Base-by-base conservation (phyloP, 2,113 vertebrate species). In the Epinephelus lanceolatus region DNA sequence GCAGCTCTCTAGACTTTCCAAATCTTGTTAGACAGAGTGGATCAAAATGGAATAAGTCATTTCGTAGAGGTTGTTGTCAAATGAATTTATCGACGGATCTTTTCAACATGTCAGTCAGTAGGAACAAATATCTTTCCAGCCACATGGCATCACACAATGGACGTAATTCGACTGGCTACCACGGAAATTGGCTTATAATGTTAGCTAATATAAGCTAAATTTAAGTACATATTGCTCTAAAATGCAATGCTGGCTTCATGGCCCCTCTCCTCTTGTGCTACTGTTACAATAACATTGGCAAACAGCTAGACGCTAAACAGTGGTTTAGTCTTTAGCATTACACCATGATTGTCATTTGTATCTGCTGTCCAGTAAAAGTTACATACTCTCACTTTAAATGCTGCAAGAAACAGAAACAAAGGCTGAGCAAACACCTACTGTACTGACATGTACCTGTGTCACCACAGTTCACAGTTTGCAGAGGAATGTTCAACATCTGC, bases 401-500 rank as follows among this genome's bases (percentile, higher is more conserved):
- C 27, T 25, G 56, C 30, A 49, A 49, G 25, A 59, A 47, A 7
- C 25, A 8, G 30, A 11, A 55, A n/a, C 18, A 78, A 72, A 11
- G 17, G 5, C 7, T 6, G 23, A 11, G 17, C 9, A 40, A 67
- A 65, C 7, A 56, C 45, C 10, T 25, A 14, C 49, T n/a, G 17
- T 33, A 7, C 23, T 27, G n/a, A 52, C 19, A 42, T 67, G 57
- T 63, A 74, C 37, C 80, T 70, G 33, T 60, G 66, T 79, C 65
- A 68, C 55, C 67, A n/a, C 60, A 73, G 65, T 75, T 88, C 77
- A 61, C 56, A 66, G 71, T 77, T 17, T 53, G 56, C 60, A 49
- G 65, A 86, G 86, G 80, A 89, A 93, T 89, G 71, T 27, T 72
- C 47, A 74, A 80, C 90, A 92, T 89, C 86, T 90, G 82, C 65